phyloP scores from a whole-genome alignment of 2,113 vertebrate genomes.

The Montifringilla adamsi region DNA sequence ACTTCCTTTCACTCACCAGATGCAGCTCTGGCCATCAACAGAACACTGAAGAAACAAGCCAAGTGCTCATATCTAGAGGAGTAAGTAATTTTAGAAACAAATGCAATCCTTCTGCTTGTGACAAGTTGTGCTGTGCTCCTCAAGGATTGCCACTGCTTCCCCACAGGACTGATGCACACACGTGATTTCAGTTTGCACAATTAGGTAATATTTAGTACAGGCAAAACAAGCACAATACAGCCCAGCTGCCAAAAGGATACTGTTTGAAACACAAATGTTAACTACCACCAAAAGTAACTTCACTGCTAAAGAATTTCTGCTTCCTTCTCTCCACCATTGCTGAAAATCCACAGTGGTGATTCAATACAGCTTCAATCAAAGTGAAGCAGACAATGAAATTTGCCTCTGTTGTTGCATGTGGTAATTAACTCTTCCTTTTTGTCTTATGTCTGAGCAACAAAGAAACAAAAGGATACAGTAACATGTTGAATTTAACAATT shows the following conservation, averaged over 20 bases:
- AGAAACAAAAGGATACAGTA: not conserved
- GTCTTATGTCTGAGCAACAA: slow-evolving; percentile 20
- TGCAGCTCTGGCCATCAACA: not conserved
- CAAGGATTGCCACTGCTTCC: not conserved
- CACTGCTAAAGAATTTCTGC: not conserved
- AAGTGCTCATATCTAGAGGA: not conserved
- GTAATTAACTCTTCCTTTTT: slow-evolving; percentile 68
- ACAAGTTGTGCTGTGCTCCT: not conserved
- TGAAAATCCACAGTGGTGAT: slow-evolving; percentile 8
- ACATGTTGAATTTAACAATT: slow-evolving; percentile 51
- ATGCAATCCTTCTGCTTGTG: not conserved
- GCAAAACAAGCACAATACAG: not conserved
- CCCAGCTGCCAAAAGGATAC: not conserved
- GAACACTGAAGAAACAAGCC: not conserved
- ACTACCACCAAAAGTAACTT: not conserved
- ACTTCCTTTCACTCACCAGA: slow-evolving; percentile 3
- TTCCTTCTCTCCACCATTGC: not conserved
- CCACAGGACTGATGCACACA: not conserved
- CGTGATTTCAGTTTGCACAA: not conserved
- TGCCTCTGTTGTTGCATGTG: not conserved
- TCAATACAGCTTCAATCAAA: slow-evolving; percentile 34
- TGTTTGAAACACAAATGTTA: slow-evolving; percentile 15
- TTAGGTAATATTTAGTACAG: not conserved
- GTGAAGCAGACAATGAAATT: slow-evolving; percentile 22
- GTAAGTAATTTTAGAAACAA: not conserved